Conservation (phyloP, 2,888 invertebrate species). For the Mesoligia furuncula region DNA sequence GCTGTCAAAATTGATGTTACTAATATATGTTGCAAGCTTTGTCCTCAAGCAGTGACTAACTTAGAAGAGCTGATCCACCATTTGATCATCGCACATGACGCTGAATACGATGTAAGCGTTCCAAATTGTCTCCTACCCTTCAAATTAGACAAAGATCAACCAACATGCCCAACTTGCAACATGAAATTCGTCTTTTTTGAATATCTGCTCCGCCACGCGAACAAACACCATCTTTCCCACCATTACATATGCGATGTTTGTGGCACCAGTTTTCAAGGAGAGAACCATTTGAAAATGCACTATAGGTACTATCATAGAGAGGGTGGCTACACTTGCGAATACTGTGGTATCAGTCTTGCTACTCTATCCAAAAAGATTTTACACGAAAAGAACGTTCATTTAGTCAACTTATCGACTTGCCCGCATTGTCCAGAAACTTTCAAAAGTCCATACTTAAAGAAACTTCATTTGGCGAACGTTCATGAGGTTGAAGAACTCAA, state of each 20-base stretch:
- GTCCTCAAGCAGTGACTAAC: slow-evolving; percentile 74
- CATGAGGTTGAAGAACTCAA: slow-evolving; percentile 86
- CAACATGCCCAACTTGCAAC: slow-evolving; percentile 84
- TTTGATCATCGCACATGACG: slow-evolving; percentile 86
- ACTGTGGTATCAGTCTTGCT: slow-evolving; percentile 87
- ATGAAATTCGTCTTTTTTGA: slow-evolving; percentile 87
- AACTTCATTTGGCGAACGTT: slow-evolving; percentile 84
- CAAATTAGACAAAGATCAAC: slow-evolving; percentile 82
- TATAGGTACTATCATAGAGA: slow-evolving; percentile 86
- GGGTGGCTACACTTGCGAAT: slow-evolving; percentile 84
- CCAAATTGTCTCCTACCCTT: slow-evolving; percentile 86
- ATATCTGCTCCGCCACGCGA: slow-evolving; percentile 84
- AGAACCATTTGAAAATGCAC: slow-evolving; percentile 87
- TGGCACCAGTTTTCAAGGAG: slow-evolving; percentile 87
- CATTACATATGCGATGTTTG: slow-evolving; percentile 88
- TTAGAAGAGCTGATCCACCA: slow-evolving; percentile 86
- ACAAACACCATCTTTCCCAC: slow-evolving; percentile 85
- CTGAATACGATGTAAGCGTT: slow-evolving; percentile 84
- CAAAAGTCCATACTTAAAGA: slow-evolving; percentile 86
- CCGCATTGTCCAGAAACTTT: slow-evolving; percentile 86
- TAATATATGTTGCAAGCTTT: slow-evolving; percentile 82
- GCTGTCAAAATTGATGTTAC: slow-evolving; percentile 87
- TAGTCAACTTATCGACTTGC: slow-evolving; percentile 81
- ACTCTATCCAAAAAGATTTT: slow-evolving; percentile 85
- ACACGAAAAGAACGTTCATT: slow-evolving; percentile 86